Conservation (phyloP, 2,113 vertebrate genomes). For the Phasianus colchicus region DNA sequence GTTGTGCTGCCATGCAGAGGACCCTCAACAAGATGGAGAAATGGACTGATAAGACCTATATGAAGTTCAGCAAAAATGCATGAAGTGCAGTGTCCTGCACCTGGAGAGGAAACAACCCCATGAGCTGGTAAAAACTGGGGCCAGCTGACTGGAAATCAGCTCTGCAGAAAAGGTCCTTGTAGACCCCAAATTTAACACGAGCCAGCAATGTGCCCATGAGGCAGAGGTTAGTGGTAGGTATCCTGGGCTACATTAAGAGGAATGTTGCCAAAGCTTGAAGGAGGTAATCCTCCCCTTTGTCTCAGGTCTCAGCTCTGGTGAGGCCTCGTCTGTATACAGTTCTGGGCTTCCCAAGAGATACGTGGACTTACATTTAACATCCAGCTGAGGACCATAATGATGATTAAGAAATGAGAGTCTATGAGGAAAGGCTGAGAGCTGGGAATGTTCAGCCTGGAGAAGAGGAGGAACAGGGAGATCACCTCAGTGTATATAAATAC, state of each 20-base stretch:
- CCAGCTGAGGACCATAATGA: fast-evolving
- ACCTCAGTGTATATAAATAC: not conserved
- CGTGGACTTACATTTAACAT: not conserved
- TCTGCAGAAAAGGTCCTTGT: not conserved
- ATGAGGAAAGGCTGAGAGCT: not conserved
- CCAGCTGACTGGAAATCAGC: not conserved
- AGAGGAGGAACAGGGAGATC: not conserved
- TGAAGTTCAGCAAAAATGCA: not conserved
- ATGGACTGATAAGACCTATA: not conserved
- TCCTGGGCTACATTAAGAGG: not conserved
- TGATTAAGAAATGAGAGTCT: not conserved
- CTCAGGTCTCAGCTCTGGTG: not conserved
- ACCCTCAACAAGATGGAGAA: not conserved
- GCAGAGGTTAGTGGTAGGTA: not conserved
- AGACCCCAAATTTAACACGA: not conserved
- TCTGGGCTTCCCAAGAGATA: not conserved
- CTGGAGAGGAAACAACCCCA: not conserved
- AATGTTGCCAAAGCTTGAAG: not conserved
- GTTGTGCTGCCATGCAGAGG: not conserved
- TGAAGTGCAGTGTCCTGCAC: not conserved
- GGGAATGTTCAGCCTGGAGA: not conserved
- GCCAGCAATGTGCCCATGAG: not conserved
- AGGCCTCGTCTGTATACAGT: not conserved
- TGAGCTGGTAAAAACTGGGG: not conserved
- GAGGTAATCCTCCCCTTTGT: not conserved